phyloP scores from a whole-genome alignment of 2,888 invertebrate genomes.

The Chrysolina haemoptera region DNA sequence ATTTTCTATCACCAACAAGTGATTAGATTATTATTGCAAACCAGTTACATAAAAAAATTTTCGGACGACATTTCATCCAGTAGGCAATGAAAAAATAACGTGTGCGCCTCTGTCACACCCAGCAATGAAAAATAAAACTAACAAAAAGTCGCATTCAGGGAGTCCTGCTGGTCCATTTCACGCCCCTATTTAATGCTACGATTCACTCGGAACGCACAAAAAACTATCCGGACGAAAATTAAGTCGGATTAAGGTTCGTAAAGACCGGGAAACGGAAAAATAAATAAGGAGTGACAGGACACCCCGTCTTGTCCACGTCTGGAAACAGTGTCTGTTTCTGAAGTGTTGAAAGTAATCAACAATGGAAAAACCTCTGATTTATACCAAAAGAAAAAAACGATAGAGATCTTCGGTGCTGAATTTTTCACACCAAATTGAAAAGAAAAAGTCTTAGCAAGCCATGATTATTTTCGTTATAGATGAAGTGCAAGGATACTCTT shows the following conservation, averaged over 20 bases:
- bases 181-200: conserved; percentile 60
- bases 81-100: too few relatives aligned
- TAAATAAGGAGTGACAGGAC: conserved; percentile 63
- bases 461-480: too few relatives aligned
- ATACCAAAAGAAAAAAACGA: neutral
- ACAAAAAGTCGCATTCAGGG: conserved; percentile 42
- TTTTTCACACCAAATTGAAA: neutral
- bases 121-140: conserved; percentile 39
- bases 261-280: conserved; percentile 69
- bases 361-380: conserved; percentile 4
- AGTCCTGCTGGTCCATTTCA: conserved; percentile 63
- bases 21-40: too few relatives aligned
- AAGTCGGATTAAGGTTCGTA: conserved; percentile 67
- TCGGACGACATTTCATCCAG: too few relatives aligned
- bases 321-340: conserved; percentile 23
- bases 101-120: conserved; percentile 30
- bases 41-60: too few relatives aligned
- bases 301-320: conserved; percentile 32
- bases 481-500: too few relatives aligned
- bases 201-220: conserved; percentile 57
- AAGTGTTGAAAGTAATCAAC: conserved; percentile 27
- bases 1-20: too few relatives aligned
- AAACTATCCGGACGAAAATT: conserved; percentile 66
- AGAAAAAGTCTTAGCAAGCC: too few relatives aligned
- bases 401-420: neutral